A percentile compares a stretch with the other conserved stretches of the same genome.
Conservation (phyloP, 2,113 vertebrate species). For the Hypomesus transpacificus region DNA sequence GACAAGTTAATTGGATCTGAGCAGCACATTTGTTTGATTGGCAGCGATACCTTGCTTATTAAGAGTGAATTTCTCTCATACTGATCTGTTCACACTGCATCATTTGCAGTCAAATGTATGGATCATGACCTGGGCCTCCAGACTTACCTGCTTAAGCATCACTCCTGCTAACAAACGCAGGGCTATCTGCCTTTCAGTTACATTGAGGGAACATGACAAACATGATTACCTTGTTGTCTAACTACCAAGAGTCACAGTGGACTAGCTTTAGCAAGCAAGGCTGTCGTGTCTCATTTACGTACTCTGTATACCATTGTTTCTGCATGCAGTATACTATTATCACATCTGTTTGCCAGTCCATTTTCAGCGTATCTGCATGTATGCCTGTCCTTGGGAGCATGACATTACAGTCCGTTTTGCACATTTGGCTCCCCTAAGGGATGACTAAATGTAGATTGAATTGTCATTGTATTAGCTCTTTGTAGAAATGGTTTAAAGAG, state of each 20-base stretch:
- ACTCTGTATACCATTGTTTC: background rate
- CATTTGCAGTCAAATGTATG: constrained; percentile 27
- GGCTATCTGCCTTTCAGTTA: background rate
- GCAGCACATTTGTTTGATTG: constrained; percentile 26
- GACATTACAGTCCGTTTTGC: constrained; percentile 33
- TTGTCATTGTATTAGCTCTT: constrained; percentile 40
- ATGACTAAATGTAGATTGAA: constrained; percentile 41
- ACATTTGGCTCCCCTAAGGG: constrained; percentile 1
- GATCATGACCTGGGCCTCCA: constrained; percentile 28
- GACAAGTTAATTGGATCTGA: constrained; percentile 16
- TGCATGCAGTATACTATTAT: background rate
- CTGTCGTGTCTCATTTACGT: background rate
- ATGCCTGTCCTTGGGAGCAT: constrained; percentile 14
- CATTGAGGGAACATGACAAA: background rate
- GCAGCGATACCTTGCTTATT: constrained; percentile 26
- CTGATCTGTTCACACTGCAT: background rate
- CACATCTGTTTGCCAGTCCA: constrained; percentile 8
- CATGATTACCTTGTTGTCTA: background rate
- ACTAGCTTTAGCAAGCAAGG: background rate
- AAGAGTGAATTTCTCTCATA: constrained; percentile 13
- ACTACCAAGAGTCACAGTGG: constrained; percentile 4
- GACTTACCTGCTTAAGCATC: constrained; percentile 13
- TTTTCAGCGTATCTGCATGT: constrained; percentile 13
- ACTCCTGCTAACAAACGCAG: background rate
- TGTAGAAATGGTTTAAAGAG: constrained; percentile 52